Conservation (phyloP, 35 echinoderm and acorn worm species). For the Heliocidaris tuberculata region DNA sequence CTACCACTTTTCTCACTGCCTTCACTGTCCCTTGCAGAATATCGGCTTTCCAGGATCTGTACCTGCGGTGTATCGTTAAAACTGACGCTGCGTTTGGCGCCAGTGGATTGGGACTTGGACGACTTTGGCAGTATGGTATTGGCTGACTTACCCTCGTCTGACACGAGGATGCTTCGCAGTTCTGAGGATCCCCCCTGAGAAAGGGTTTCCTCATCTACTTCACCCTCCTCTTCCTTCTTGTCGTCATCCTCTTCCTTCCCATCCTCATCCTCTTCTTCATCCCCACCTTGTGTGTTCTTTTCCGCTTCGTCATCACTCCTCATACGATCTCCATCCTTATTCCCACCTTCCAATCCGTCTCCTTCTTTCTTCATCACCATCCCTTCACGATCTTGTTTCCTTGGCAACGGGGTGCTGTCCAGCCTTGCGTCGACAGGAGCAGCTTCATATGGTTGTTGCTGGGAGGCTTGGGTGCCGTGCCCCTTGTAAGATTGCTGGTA, state of each 20-base stretch:
- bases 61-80: conserved; percentile 52
- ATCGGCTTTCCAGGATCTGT: conserved; percentile 14
- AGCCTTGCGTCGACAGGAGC: background rate
- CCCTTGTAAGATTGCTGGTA: conserved; percentile 60
- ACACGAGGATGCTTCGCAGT: conserved; percentile 35
- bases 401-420: background rate
- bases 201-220: conserved; percentile 23
- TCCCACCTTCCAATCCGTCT: background rate
- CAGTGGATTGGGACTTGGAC: background rate
- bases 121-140: background rate
- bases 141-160: background rate
- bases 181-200: background rate
- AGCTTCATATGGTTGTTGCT: background rate
- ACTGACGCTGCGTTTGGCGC: conserved; percentile 28
- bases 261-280: conserved; percentile 9
- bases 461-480: conserved; percentile 19
- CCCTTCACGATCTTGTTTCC: background rate
- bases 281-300: conserved; percentile 12
- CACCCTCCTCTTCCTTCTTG: conserved; percentile 8
- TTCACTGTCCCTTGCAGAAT: conserved; percentile 2
- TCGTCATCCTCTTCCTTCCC: conserved; percentile 10
- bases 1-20: background rate
- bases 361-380: conserved; percentile 6
- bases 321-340: background rate
- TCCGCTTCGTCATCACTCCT: background rate